Conservation (phyloP, 2,888 invertebrate species). For the Andrena bicolor region DNA sequence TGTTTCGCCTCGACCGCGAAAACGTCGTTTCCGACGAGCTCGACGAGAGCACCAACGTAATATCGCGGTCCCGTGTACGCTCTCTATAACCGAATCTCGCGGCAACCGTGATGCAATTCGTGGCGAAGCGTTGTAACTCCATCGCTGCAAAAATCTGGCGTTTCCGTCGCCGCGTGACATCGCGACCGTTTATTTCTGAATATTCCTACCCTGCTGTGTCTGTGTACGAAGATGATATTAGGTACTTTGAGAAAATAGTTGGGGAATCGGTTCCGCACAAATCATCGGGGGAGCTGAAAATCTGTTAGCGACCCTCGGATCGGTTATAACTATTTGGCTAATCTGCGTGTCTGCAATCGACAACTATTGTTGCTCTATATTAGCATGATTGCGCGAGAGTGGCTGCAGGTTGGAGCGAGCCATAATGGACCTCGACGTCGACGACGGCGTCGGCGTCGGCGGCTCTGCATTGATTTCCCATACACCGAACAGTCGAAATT, state of each 20-base stretch:
- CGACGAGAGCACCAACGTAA: not conserved
- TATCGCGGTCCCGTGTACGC: not conserved
- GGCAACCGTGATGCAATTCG: not conserved
- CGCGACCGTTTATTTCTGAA: too few relatives aligned
- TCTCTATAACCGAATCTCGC: not conserved
- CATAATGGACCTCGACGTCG: conserved; percentile 4
- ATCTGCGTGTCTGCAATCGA: conserved; percentile 38
- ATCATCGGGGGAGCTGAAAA: not conserved
- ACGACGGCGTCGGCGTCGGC: too few relatives aligned
- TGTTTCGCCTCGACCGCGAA: not conserved
- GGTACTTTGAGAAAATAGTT: too few relatives aligned
- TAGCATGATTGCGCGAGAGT: conserved; percentile 38
- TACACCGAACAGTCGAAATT: conserved; percentile 22
- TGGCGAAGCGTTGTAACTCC: not conserved
- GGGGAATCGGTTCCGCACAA: not conserved
- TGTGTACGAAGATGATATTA: too few relatives aligned
- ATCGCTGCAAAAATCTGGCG: not conserved
- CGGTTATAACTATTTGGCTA: conserved; percentile 5
- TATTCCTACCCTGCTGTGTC: too few relatives aligned
- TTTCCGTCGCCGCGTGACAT: too few relatives aligned
- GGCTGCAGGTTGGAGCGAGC: conserved; percentile 6
- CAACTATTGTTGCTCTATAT: conserved; percentile 49
- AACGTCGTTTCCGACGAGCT: conserved; percentile 7
- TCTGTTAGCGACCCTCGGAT: not conserved
- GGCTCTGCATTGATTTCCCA: conserved; percentile 35